phyloP scores from a whole-genome alignment of 2,797 vertebrate genomes.

The Cyprinella venusta region DNA sequence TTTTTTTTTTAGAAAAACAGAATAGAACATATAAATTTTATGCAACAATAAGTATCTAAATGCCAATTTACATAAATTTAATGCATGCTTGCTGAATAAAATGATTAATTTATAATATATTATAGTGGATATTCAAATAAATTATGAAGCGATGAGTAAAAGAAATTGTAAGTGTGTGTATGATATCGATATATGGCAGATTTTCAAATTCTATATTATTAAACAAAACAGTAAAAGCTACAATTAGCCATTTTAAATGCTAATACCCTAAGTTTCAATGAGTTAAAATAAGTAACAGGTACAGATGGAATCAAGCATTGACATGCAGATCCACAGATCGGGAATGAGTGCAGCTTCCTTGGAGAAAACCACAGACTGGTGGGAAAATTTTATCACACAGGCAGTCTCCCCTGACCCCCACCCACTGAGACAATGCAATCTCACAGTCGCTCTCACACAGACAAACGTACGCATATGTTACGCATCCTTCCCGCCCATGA shows the following conservation, averaged over 20 bases:
- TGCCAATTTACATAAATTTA: neutral
- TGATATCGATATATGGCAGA: neutral
- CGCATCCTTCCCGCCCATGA: constrained; percentile 56
- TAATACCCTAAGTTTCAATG: neutral
- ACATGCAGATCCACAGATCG: constrained; percentile 39
- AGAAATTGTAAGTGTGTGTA: no score
- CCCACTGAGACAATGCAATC: constrained; percentile 40
- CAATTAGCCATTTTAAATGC: neutral
- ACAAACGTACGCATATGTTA: neutral
- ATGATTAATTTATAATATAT: neutral
- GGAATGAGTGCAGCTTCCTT: constrained; percentile 49
- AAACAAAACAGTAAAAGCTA: neutral
- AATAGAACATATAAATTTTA: neutral
- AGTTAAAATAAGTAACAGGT: neutral
- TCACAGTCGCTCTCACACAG: constrained; percentile 9
- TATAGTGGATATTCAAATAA: no score
- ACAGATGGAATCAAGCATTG: neutral
- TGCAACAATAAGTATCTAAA: neutral
- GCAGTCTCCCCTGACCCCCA: constrained; percentile 31
- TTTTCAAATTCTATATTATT: neutral
- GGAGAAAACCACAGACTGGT: constrained; percentile 39
- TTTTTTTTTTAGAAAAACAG: neutral
- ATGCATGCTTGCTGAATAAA: neutral
- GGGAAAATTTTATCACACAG: constrained; percentile 56
- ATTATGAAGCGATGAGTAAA: no score